Evolutionary conservation across 2,888 invertebrate species (phyloP).

Genomic region (Ectropis crepuscularia): DNA sequence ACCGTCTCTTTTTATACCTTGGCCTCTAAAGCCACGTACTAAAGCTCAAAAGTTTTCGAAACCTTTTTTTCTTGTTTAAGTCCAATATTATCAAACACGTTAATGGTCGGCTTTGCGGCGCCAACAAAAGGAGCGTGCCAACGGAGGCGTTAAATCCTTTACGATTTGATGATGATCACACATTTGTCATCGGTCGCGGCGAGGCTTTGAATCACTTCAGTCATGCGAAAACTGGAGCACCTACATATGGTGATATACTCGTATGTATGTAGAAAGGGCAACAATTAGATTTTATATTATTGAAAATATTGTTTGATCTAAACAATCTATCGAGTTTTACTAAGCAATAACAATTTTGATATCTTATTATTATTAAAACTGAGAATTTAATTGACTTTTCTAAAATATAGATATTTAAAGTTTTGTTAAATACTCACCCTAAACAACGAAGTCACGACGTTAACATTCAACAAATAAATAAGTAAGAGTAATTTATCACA

Average conservation of each 20-base stretch:
- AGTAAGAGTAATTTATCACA: slow-evolving; percentile 55
- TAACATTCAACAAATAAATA: slow-evolving; percentile 35
- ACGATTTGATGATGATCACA: slow-evolving; percentile 81
- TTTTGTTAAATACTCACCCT: slow-evolving; percentile 45
- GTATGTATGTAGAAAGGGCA: slow-evolving; percentile 23
- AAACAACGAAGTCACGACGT: slow-evolving; percentile 33
- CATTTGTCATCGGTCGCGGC: slow-evolving; percentile 71
- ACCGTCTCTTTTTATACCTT: slow-evolving; percentile 77
- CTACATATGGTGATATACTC: slow-evolving; percentile 43
- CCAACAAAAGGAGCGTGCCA: slow-evolving; percentile 84
- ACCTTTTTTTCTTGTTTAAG: slow-evolving; percentile 36
- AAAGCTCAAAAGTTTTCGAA: slow-evolving; percentile 25
- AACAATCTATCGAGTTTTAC: too few relatives aligned
- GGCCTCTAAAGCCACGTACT: slow-evolving; percentile 29
- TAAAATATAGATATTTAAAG: not conserved
- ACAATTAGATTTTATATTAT: slow-evolving; percentile 17
- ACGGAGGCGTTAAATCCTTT: slow-evolving; percentile 85
- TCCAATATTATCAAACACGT: slow-evolving; percentile 82
- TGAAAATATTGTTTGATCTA: not conserved
- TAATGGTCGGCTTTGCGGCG: slow-evolving; percentile 82
- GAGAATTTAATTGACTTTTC: not conserved
- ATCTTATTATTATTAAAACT: not conserved
- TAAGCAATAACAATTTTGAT: too few relatives aligned
- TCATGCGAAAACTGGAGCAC: slow-evolving; percentile 60
- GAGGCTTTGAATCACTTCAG: slow-evolving; percentile 56